Evolutionary conservation across 2,113 vertebrate species (phyloP).

Genomic region (Panurus biarmicus): DNA sequence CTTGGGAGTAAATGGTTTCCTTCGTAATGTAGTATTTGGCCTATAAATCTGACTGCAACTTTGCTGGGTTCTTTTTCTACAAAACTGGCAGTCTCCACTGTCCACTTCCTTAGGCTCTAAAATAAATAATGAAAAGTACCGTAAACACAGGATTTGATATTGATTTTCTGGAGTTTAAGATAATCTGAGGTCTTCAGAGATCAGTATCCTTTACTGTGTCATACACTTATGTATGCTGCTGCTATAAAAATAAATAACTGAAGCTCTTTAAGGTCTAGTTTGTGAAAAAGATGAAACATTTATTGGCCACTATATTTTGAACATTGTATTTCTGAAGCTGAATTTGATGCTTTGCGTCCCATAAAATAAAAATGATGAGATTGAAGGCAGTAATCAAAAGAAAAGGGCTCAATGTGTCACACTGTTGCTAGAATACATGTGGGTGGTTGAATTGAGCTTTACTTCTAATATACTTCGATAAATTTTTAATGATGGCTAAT

Average conservation of each 20-base stretch:
- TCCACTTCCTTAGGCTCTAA: slow-evolving; percentile 3
- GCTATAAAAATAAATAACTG: slow-evolving; percentile 60
- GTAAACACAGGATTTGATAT: slow-evolving; percentile 45
- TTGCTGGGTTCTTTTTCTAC: not conserved
- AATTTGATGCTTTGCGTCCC: slow-evolving; percentile 38
- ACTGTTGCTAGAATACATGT: not conserved
- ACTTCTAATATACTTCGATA: not conserved
- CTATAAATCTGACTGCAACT: not conserved
- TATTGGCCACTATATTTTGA: slow-evolving; percentile 44
- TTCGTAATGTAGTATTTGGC: not conserved
- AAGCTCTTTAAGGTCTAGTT: slow-evolving; percentile 46
- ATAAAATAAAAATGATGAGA: slow-evolving; percentile 57
- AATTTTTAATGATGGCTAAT: slow-evolving; percentile 31
- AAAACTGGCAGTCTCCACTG: not conserved
- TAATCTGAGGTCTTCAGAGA: slow-evolving; percentile 56
- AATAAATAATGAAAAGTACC: slow-evolving; percentile 54
- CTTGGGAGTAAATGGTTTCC: not conserved
- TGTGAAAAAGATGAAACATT: slow-evolving; percentile 45
- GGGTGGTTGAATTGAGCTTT: not conserved
- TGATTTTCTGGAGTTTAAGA: slow-evolving; percentile 57
- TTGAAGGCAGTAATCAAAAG: slow-evolving; percentile 42
- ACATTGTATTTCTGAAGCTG: slow-evolving; percentile 53
- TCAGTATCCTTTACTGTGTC: slow-evolving; percentile 42
- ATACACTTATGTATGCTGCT: slow-evolving; percentile 33
- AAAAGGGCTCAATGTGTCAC: slow-evolving; percentile 17